phyloP scores from a whole-genome alignment of 2,113 vertebrate genomes.

The Neomonachus schauinslandi region DNA sequence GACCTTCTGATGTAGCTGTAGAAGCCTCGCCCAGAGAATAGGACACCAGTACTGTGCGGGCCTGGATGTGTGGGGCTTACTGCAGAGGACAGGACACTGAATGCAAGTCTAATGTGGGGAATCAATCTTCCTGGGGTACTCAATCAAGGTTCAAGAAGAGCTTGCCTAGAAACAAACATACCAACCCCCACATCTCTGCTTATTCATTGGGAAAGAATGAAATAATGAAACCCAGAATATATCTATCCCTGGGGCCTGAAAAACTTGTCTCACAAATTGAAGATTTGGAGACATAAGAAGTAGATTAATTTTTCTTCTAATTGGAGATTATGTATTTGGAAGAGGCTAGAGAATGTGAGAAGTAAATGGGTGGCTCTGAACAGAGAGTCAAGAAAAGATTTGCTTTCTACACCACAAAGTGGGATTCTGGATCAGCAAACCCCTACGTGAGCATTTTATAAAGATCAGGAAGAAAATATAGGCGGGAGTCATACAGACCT shows the following conservation, averaged over 20 bases:
- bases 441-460: not conserved
- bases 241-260: not conserved
- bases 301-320: conserved; percentile 20
- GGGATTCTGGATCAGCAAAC: not conserved
- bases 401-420: conserved; percentile 17
- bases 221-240: not conserved
- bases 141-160: not conserved
- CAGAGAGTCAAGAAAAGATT: not conserved
- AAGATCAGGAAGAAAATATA: not conserved
- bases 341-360: not conserved
- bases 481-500: not conserved
- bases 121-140: not conserved
- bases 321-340: conserved; percentile 22
- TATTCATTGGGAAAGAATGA: not conserved
- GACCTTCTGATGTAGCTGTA: not conserved
- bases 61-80: not conserved
- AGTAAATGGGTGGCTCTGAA: not conserved
- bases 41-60: not conserved
- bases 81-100: not conserved
- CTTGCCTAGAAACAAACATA: not conserved
- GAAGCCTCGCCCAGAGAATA: not conserved
- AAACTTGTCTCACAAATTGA: conserved; percentile 10
- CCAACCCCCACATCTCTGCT: not conserved
- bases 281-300: not conserved
- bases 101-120: not conserved